A percentile compares a stretch with the other conserved stretches of the same genome.
These are phyloP conservation scores for Drosophila percnosoma DNA, from an alignment of 2,888 invertebrate species.

Conservation along the genomic window DNA sequence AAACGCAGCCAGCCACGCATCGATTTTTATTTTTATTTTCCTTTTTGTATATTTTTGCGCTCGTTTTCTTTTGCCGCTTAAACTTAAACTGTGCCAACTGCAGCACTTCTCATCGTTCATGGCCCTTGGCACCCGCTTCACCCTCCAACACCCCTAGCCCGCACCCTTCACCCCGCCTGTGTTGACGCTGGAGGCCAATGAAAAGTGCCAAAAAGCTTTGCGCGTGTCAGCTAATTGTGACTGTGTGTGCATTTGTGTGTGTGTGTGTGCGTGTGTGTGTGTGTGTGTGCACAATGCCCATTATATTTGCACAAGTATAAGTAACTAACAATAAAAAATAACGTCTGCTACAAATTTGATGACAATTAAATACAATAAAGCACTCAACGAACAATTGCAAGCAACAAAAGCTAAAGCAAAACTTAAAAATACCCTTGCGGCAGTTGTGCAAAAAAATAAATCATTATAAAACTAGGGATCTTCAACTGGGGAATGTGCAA, in stretches of 20 bases:
- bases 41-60: constrained; percentile 2
- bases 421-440: constrained; percentile 10
- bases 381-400: constrained; percentile 15
- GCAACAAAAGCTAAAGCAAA: constrained; percentile 3
- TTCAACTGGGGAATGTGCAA: background rate
- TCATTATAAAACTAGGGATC: background rate
- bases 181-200: constrained; percentile 18
- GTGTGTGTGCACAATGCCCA: constrained; percentile 12
- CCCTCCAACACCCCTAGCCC: constrained; percentile 6
- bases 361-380: constrained; percentile 68
- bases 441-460: background rate
- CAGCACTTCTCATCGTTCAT: constrained; percentile 42
- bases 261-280: background rate
- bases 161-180: constrained; percentile 9
- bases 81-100: constrained; percentile 32
- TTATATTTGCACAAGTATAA: constrained; percentile 23
- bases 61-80: constrained; percentile 4
- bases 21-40: constrained; percentile 45
- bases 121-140: constrained; percentile 33
- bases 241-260: background rate
- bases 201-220: constrained; percentile 59
- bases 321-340: constrained; percentile 55
- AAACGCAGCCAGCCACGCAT: constrained; percentile 59
- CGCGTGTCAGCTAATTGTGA: constrained; percentile 61
- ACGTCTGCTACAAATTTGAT: constrained; percentile 41